Percentiles rank a stretch among this genome's conserved stretches.
Evolutionary conservation across 2,113 vertebrate species (phyloP).

Genomic region (Capreolus pygargus): DNA sequence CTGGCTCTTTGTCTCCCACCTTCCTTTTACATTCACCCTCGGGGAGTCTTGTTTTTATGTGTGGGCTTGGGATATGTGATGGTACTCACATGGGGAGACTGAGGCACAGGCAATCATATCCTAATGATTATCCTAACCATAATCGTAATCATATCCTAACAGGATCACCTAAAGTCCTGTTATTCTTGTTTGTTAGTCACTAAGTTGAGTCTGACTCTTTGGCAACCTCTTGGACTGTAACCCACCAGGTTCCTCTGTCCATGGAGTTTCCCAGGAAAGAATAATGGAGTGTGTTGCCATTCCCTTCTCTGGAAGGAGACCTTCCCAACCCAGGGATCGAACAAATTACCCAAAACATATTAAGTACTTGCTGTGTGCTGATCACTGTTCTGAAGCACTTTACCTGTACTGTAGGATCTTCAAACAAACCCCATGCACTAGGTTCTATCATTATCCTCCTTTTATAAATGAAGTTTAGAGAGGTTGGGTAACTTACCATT

Average conservation of each 20-base stretch:
- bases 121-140: background rate
- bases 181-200: background rate
- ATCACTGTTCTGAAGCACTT: background rate
- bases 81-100: conserved; percentile 6
- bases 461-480: conserved; percentile 44
- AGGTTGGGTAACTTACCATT: conserved; percentile 1
- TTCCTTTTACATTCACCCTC: background rate
- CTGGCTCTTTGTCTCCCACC: background rate
- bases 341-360: background rate
- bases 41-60: background rate
- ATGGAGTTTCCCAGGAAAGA: background rate
- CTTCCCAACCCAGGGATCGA: background rate
- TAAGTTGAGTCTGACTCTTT: background rate
- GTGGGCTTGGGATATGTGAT: background rate
- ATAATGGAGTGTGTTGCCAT: background rate
- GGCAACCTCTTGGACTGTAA: background rate
- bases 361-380: background rate
- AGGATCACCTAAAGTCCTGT: background rate
- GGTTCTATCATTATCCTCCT: conserved; percentile 14
- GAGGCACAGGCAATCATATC: background rate
- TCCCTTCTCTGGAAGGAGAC: background rate
- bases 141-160: background rate
- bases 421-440: background rate
- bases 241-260: background rate
- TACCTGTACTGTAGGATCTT: background rate